Evolutionary conservation across 2,113 vertebrate species (phyloP).

Genomic region (Fulmarus glacialis): DNA sequence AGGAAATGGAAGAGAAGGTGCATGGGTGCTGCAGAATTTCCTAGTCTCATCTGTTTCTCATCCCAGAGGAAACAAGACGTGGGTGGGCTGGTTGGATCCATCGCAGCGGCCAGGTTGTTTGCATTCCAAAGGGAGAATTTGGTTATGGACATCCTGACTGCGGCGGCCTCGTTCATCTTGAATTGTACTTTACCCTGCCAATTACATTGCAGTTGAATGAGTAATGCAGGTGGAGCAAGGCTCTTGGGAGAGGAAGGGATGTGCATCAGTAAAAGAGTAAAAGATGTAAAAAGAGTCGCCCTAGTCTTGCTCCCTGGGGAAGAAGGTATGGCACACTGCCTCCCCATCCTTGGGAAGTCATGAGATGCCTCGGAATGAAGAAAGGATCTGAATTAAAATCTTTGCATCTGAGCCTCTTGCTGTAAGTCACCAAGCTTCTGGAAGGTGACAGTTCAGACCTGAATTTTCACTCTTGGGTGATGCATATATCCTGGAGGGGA

Average conservation of each 20-base stretch:
- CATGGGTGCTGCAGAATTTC: conserved; percentile 92
- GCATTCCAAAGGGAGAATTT: conserved; percentile 23
- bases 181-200: conserved; percentile 28
- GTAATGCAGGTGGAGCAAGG: background rate
- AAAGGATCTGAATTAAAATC: background rate
- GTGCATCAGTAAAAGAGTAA: accelerated
- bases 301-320: background rate
- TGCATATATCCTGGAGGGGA: background rate
- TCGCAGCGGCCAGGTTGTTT: background rate
- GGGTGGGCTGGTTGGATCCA: conserved; percentile 27
- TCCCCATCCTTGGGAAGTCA: background rate
- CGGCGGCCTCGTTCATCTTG: background rate
- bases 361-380: conserved; percentile 10
- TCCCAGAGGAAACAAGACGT: background rate
- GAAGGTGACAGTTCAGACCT: background rate
- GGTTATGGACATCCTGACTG: conserved; percentile 9
- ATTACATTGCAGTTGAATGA: background rate
- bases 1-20: conserved; percentile 88
- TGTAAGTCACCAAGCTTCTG: background rate
- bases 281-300: background rate
- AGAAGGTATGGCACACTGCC: background rate
- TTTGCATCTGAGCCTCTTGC: conserved; percentile 19
- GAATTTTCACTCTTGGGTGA: background rate
- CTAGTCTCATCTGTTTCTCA: conserved; percentile 63
- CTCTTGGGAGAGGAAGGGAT: background rate